phyloP scores from a whole-genome alignment of 2,888 invertebrate species.

The Euzetes globulus region DNA sequence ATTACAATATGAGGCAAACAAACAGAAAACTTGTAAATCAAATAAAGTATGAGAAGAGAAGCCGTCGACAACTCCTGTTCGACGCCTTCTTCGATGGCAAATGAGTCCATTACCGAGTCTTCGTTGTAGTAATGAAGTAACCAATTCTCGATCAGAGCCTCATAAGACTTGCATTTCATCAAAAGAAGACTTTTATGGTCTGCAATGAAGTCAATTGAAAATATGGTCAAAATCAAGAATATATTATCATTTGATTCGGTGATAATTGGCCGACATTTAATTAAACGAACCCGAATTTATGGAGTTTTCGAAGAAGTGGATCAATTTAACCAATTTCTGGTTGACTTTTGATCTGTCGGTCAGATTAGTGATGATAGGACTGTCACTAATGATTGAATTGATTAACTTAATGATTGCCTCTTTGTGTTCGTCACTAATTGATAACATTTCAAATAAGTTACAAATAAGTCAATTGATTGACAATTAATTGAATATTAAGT shows the following conservation, averaged over 20 bases:
- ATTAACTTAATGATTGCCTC: conserved; percentile 13
- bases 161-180: neutral
- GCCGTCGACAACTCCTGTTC: conserved; percentile 24
- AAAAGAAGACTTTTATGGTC: neutral
- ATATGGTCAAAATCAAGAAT: too few relatives aligned
- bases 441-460: neutral
- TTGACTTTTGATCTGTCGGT: conserved; percentile 7
- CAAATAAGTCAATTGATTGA: too few relatives aligned
- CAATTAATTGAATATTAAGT: too few relatives aligned
- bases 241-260: too few relatives aligned
- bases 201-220: neutral
- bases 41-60: conserved; percentile 14
- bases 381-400: neutral
- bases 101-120: conserved; percentile 19
- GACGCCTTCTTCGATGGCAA: conserved; percentile 12
- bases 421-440: conserved; percentile 24
- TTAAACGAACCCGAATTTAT: neutral
- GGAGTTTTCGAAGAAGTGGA: conserved; percentile 4
- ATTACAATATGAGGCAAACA: conserved; percentile 16
- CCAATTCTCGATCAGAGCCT: conserved; percentile 16
- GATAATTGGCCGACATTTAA: neutral
- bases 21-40: conserved; percentile 5
- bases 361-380: conserved; percentile 7
- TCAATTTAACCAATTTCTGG: conserved; percentile 22
- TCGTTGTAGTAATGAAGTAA: neutral